Conservation (phyloP, 2,888 invertebrate genomes). For the Platycheirus albimanus region DNA sequence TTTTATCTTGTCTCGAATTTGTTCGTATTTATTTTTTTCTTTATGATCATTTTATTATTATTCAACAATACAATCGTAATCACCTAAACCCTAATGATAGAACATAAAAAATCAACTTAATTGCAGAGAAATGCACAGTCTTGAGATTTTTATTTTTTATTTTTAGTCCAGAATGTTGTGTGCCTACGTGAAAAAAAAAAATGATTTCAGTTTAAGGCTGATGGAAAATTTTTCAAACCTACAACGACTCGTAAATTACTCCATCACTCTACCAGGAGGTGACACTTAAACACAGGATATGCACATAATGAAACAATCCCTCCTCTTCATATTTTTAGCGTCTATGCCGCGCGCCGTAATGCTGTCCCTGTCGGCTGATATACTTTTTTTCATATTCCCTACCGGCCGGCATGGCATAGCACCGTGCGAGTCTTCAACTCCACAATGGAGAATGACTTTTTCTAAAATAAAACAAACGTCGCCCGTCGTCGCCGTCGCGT, state of each 20-base stretch:
- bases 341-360: background rate
- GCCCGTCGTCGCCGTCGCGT: no score
- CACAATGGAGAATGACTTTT: background rate
- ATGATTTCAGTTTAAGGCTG: slow-evolving; percentile 21
- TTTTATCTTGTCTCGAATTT: background rate
- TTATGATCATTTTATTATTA: slow-evolving; percentile 30
- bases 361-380: background rate
- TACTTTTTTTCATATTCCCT: background rate
- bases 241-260: slow-evolving; percentile 65
- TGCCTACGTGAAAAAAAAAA: background rate
- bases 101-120: slow-evolving; percentile 17
- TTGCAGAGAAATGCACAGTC: slow-evolving; percentile 10
- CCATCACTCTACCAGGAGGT: slow-evolving; percentile 58
- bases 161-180: slow-evolving; percentile 15
- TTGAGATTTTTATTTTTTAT: slow-evolving; percentile 2
- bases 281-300: slow-evolving; percentile 70
- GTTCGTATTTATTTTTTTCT: slow-evolving; percentile 15
- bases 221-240: slow-evolving; percentile 27
- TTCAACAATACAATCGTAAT: slow-evolving; percentile 17
- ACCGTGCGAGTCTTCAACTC: background rate
- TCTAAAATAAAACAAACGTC: slow-evolving; percentile 21
- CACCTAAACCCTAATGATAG: slow-evolving; percentile 28
- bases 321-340: slow-evolving; percentile 15
- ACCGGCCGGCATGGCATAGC: slow-evolving; percentile 9
- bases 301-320: slow-evolving; percentile 55